Conservation (phyloP, 2,888 invertebrate genomes). For the Ormyrus thymus region DNA sequence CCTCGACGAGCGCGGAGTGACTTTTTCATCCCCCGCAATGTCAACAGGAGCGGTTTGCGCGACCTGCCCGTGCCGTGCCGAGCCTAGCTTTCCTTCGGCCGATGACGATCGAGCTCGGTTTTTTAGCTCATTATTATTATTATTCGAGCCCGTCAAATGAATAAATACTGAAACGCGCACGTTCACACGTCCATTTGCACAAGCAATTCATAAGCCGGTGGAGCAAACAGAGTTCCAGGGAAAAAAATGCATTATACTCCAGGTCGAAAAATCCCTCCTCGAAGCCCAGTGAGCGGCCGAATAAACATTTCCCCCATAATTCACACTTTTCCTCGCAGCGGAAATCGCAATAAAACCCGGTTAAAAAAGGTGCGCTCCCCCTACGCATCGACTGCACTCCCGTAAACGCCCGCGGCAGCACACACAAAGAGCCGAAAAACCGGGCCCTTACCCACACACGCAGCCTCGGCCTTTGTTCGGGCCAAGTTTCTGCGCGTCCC, state of each 20-base stretch:
- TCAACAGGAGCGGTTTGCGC: slow-evolving; percentile 38
- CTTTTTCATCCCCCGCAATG: slow-evolving; percentile 59
- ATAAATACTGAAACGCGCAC: no score
- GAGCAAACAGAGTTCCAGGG: no score
- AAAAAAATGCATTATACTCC: no score
- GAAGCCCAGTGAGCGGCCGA: neutral
- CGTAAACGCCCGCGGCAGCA: slow-evolving; percentile 17
- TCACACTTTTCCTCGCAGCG: neutral
- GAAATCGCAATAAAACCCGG: slow-evolving; percentile 19
- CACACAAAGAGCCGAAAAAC: neutral
- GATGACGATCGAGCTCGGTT: no score
- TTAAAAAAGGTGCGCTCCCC: slow-evolving; percentile 10
- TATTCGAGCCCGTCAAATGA: no score
- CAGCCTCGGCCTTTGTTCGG: neutral
- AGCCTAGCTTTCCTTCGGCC: no score
- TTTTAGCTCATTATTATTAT: no score
- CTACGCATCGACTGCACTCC: neutral
- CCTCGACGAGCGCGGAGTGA: slow-evolving; percentile 31
- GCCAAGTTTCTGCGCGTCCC: no score
- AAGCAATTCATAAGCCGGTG: no score
- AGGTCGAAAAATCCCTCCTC: no score
- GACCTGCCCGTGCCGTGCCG: neutral
- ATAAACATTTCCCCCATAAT: neutral
- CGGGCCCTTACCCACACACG: neutral
- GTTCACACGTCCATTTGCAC: no score